These are phyloP conservation scores for Micropterix aruncella DNA, from an alignment of 2,888 invertebrate genomes.

Conservation along the genomic window DNA sequence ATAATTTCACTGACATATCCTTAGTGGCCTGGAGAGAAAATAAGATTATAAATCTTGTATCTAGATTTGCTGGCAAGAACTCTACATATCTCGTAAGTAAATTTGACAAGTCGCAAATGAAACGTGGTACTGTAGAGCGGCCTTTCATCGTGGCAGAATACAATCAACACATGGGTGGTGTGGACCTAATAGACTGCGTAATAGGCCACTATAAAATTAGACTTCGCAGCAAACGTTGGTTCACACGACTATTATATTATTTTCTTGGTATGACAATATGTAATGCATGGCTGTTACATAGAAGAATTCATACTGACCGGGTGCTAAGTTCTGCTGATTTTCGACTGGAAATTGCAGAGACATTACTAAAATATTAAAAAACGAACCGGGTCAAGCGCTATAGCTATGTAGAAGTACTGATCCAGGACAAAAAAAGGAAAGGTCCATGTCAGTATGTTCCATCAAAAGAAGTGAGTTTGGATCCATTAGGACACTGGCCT, in stretches of 20 bases:
- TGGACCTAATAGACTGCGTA: no score
- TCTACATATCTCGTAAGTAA: slow-evolving; percentile 7
- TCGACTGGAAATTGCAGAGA: background rate
- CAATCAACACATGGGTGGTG: slow-evolving; percentile 13
- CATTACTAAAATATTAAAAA: slow-evolving; percentile 3
- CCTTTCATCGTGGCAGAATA: slow-evolving; percentile 11
- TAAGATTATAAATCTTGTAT: slow-evolving; percentile 13
- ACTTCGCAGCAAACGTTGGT: no score
- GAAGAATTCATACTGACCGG: background rate
- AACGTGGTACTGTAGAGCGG: no score
- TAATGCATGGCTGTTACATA: slow-evolving; percentile 4
- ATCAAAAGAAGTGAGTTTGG: slow-evolving; percentile 13
- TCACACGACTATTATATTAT: no score
- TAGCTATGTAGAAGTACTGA: no score
- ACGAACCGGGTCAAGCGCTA: slow-evolving; percentile 1
- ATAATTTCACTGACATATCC: slow-evolving; percentile 12
- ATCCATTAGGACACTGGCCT: no score
- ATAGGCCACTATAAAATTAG: no score
- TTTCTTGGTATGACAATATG: slow-evolving; percentile 2
- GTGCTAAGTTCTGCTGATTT: background rate
- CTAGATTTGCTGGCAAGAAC: no score
- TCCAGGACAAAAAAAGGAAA: no score
- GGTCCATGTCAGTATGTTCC: no score
- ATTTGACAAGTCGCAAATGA: slow-evolving; percentile 10
- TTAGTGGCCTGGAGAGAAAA: no score